Percentiles rank a stretch among this genome's conserved stretches.
Conservation (phyloP, 2,113 vertebrate species). For the Nesogale talazaci region DNA sequence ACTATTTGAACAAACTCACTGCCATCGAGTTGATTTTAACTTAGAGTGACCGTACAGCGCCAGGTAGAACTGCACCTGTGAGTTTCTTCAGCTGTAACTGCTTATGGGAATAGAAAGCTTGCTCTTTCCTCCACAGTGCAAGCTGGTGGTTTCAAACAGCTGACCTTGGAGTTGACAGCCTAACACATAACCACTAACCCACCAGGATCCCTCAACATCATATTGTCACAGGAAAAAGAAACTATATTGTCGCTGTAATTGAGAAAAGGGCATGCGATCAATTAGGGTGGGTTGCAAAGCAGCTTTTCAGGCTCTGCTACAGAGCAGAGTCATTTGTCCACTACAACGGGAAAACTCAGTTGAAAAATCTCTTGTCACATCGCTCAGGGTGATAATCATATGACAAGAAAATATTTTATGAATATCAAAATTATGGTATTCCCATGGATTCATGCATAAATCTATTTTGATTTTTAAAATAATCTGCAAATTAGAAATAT, state of each 20-base stretch:
- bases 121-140: too few species aligned
- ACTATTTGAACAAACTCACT: not conserved
- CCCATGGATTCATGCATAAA: not conserved
- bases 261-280: not conserved
- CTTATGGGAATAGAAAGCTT: too few species aligned
- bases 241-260: not conserved
- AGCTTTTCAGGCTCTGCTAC: not conserved
- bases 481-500: not conserved
- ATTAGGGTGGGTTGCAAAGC: not conserved
- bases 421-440: slow-evolving; percentile 32
- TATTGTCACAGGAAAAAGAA: slow-evolving; percentile 42
- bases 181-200: too few species aligned
- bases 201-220: not conserved
- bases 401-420: not conserved
- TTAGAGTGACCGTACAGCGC: too few species aligned
- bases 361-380: slow-evolving; percentile 6
- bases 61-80: too few species aligned
- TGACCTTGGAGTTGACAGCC: too few species aligned
- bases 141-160: too few species aligned
- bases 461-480: slow-evolving; percentile 1
- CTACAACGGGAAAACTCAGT: not conserved
- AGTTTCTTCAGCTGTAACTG: too few species aligned
- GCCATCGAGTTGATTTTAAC: too few species aligned
- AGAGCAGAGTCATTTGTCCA: not conserved
- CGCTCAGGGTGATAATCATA: not conserved